Base-by-base conservation (phyloP, 2,888 invertebrate genomes). In the Platerodrilus igneus region DNA sequence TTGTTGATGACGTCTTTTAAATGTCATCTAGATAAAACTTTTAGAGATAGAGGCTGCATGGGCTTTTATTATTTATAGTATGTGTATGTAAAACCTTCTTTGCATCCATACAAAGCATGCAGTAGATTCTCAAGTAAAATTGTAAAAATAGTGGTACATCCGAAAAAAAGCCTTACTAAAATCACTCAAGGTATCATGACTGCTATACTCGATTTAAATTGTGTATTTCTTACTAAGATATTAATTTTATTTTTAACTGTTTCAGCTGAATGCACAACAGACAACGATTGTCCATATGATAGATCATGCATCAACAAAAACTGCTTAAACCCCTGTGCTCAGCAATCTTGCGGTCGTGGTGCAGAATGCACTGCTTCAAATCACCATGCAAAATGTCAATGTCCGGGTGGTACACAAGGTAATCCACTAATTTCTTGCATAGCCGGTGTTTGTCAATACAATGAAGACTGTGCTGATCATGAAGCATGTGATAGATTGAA, bases 401-500 rank as follows among this genome's bases (percentile, higher is more conserved):
- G 92, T 63, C 91, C 90, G 23, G 68, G 76, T 1, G 92, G 91
- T 25, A 89, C 85, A 3, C 89, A 87, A 67, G 91, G 91, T 23
- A 83, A 88, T 66, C 85, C 90, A 2, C 76, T 78, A 44, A 71
- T 86, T 3, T 82, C 87, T 11, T 93, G 93, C 60, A 83, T 91
- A 40, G 78, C 83, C 2, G 86, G 84, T 5, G 77, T 84, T 23
- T 91, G 91, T 53, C 88, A 88, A 57, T 89, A 87, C 65, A 89
- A 91, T 59, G 88, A 90, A 57, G 91, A 92, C 59, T 92, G 91
- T 54, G 85, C 84, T 18, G 83, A 86, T 55, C 77, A 85, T 48
- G 89, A 91, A 66, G 79, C 85, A 19, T 92, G 91, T 64, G 86
- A 90, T 59, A 74, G 88, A 41, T 71, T 89, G 8, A 91, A 90